Evolutionary conservation across 2,888 invertebrate species (phyloP), one percentile per base, ranked within the genome.

Genomic region (Drosophila pseudotakahashii): DNA sequence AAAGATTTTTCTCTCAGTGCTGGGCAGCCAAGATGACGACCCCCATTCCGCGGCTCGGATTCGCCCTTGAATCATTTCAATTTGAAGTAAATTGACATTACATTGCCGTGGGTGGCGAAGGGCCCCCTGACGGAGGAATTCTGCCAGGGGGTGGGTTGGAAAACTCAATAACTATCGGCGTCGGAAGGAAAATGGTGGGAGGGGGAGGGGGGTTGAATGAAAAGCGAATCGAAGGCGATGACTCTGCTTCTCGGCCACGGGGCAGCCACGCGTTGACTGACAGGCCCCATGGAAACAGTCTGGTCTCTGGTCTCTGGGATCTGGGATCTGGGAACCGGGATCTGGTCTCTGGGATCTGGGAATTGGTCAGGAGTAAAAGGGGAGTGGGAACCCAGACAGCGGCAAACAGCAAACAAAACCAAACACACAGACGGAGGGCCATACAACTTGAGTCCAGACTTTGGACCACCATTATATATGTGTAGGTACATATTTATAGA

Each of bases 11-110:
- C 14, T 47, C 13, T 3, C 39, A 63, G 62, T 60, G 59, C 4
- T 52, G 52, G 39, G 26, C 52, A 52, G 52, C 23, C 52, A n/a
- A 39, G 52, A 34, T 51, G 51, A 36, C 59, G 50, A 32, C 41
- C 62, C 58, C 57, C 60, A 53, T 58, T 62, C 60, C 57, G 70
- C 50, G 55, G 64, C 72, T 74, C 60, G 57, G 75, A 79, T 73
- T 84, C 75, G 89, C 89, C 89, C 85, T 89, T 89, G 90, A 89
- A 89, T 88, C 88, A 89, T 89, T 87, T 87, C 85, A 87, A 87
- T 89, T 87, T 87, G 64, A 81, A 81, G 77, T 82, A 89, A 89
- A 90, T 90, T 89, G 84, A 77, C 82, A 89, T 89, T 86, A 89
- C 83, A 78, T 84, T 89, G 82, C 82, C 62, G 55, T 71, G 61